Evolutionary conservation across 2,797 vertebrate genomes (phyloP).

Genomic region (Poeciliopsis turneri): DNA sequence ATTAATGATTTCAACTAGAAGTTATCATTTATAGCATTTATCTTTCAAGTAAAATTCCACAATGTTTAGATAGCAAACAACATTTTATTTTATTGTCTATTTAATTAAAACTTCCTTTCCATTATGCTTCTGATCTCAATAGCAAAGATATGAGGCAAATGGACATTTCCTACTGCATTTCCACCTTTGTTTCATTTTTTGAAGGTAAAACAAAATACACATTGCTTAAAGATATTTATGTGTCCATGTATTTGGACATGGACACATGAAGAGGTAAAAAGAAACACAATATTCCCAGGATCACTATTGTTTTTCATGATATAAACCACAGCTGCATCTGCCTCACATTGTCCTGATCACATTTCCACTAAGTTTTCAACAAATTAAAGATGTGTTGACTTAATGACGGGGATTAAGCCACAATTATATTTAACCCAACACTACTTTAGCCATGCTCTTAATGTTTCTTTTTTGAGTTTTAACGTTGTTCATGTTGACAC

Average conservation of each 20-base stretch:
- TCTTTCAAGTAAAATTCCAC: neutral
- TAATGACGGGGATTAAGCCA: neutral
- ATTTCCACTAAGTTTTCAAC: neutral
- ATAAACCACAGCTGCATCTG: neutral
- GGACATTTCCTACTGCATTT: neutral
- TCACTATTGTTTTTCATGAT: neutral
- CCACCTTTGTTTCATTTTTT: neutral
- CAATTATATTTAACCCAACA: neutral
- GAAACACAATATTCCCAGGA: neutral
- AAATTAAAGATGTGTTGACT: neutral
- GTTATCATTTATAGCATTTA: neutral
- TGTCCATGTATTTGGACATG: neutral
- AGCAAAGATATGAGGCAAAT: neutral
- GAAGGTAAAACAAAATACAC: neutral
- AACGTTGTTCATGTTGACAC: neutral
- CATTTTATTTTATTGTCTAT: neutral
- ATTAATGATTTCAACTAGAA: neutral
- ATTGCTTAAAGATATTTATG: neutral
- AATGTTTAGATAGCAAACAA: neutral
- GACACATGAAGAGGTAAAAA: neutral
- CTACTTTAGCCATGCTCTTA: neutral
- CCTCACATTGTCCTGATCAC: neutral
- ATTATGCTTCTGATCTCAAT: neutral
- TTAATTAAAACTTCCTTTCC: neutral
- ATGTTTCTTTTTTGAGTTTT: neutral